Evolutionary conservation across 1,140 invertebrate genomes (phyloP).

Genomic region (Lordiphosa mommai): DNA sequence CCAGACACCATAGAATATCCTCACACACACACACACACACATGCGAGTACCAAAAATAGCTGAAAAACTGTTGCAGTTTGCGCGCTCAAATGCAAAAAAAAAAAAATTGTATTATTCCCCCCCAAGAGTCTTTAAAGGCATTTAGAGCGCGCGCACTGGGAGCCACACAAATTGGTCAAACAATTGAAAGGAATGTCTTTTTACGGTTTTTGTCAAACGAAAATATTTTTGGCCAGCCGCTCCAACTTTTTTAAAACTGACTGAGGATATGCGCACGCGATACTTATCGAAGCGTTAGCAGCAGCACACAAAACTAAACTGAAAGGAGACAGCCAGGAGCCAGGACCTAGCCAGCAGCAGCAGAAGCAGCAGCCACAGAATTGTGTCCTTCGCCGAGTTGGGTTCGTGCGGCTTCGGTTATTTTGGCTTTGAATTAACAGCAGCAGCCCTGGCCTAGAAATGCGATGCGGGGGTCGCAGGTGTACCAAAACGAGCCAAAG

Average conservation of each 20-base stretch:
- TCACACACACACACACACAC: constrained; percentile 6
- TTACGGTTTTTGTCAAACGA: too few species aligned
- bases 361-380: constrained; percentile 40
- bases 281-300: constrained; percentile 38
- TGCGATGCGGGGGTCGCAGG: constrained; percentile 27
- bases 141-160: constrained; percentile 1
- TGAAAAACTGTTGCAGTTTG: constrained; percentile 1
- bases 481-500: constrained; percentile 14
- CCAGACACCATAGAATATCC: constrained; percentile 19
- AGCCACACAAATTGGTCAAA: background rate
- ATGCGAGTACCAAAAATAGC: constrained; percentile 32
- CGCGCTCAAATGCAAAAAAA: constrained; percentile 3
- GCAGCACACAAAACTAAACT: constrained; percentile 64
- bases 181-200: too few species aligned
- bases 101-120: background rate
- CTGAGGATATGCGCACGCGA: constrained; percentile 20
- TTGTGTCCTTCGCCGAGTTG: constrained; percentile 48
- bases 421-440: constrained; percentile 43
- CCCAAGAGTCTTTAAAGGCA: background rate
- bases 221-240: constrained; percentile 2
- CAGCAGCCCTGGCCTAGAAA: constrained; percentile 68
- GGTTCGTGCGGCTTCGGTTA: constrained; percentile 55
- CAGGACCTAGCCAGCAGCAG: constrained; percentile 28
- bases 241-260: constrained; percentile 12
- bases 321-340: constrained; percentile 24